Evolutionary conservation across 2,113 vertebrate species (phyloP).

Genomic region (Gasterosteus aculeatus): DNA sequence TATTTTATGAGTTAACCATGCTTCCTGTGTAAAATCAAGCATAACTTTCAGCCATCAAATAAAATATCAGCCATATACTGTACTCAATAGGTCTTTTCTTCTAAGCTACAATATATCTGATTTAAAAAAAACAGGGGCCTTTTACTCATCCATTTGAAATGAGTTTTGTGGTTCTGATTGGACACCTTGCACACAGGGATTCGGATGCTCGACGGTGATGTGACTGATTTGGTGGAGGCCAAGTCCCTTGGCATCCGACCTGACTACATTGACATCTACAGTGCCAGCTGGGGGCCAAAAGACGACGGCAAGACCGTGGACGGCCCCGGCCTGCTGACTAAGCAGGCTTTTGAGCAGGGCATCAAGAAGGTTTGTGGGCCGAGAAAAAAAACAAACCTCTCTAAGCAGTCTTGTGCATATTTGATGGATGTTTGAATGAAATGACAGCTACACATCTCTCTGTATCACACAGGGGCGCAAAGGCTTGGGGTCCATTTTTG

Average conservation of each 20-base stretch:
- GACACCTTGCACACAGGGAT: slow-evolving; percentile 82
- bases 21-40: neutral
- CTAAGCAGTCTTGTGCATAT: neutral
- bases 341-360: slow-evolving; percentile 90
- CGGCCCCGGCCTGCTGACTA: slow-evolving; percentile 90
- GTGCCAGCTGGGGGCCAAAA: slow-evolving; percentile 95
- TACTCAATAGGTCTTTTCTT: neutral
- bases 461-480: slow-evolving; percentile 84
- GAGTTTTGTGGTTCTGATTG: neutral
- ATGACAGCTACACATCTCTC: neutral
- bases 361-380: slow-evolving; percentile 87
- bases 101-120: neutral
- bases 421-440: neutral
- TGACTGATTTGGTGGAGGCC: slow-evolving; percentile 93
- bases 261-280: slow-evolving; percentile 96
- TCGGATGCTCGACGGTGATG: slow-evolving; percentile 95
- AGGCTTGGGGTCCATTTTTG: slow-evolving; percentile 92
- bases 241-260: slow-evolving; percentile 91
- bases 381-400: neutral
- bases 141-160: neutral
- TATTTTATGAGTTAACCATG: neutral
- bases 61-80: neutral
- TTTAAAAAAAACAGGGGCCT: neutral
- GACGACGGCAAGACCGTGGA: slow-evolving; percentile 96
- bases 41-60: neutral